Evolutionary conservation across 2,797 vertebrate genomes (phyloP), one percentile per base, ranked within the genome.

Genomic region (Syngnathus rostellatus): DNA sequence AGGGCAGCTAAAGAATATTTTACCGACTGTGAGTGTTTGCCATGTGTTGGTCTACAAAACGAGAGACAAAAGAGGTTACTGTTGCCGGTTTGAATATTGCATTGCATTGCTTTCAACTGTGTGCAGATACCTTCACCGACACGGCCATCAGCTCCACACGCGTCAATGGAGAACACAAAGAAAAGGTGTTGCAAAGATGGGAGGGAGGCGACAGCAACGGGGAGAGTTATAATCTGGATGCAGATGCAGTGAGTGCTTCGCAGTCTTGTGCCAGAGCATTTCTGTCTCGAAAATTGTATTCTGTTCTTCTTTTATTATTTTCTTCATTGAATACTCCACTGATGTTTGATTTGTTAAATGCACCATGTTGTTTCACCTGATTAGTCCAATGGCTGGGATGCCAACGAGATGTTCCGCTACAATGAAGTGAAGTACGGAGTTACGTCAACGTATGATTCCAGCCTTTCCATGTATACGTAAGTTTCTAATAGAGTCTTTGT

Each of bases 371-470:
- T 14, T 14, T 11, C 10, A 43, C 65, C 64, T 12, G 50, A 19
- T 50, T 72, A 97, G 94, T 92, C 94, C 45, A 97, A 97, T 69
- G 95, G 95, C 51, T 97, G 95, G 95, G 95, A 96, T 69, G 93
- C 95, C 68, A 97, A 94, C 25, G 95, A 97, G 82, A 97, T 97
- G 95, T 97, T 97, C 73, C 93, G 93, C 71, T 95, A 85, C 84
- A 97, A 96, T 62, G 94, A 97, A 84, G 93, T 94, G 71, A 95
- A 93, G 72, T 96, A 96, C 14, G 94, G 95, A 6, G 88, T 96
- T 64, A 96, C 95, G 41, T 95, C 94, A 9, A 97, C 95, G 0
- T 97, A 97, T 57, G 95, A 97, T 77, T 90, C 94, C 74, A 97
- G 94, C 73, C 93, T 96, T 37, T 92, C 94, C 19, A 93, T 95